phyloP scores from a whole-genome alignment of 2,113 vertebrate genomes.

The Ctenodactylus gundi region DNA sequence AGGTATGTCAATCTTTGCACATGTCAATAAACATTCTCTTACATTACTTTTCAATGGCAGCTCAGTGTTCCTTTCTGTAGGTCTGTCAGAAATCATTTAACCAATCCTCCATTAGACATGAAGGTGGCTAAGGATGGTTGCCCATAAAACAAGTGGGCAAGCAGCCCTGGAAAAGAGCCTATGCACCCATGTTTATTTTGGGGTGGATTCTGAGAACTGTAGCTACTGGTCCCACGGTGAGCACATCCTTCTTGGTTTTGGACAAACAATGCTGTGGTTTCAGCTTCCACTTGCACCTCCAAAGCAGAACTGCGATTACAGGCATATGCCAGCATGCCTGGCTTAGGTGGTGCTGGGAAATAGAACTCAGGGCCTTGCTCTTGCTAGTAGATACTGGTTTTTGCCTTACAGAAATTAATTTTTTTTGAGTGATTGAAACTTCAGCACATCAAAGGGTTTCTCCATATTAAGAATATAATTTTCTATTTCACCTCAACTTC shows the following conservation, averaged over 20 bases:
- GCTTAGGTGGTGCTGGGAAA: too few species aligned
- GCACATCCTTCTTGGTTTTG: not conserved
- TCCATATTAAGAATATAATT: not conserved
- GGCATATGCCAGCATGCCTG: too few species aligned
- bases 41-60: slow-evolving; percentile 24
- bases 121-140: not conserved
- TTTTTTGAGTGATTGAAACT: not conserved
- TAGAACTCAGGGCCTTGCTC: too few species aligned
- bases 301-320: too few species aligned
- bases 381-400: not conserved
- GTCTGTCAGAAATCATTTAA: slow-evolving; percentile 7
- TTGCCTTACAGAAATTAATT: not conserved
- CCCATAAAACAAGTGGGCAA: not conserved
- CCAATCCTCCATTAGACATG: not conserved
- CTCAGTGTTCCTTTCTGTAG: not conserved
- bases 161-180: not conserved
- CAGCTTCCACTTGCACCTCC: not conserved
- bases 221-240: too few species aligned
- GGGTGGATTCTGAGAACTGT: not conserved
- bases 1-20: not conserved
- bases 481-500: not conserved
- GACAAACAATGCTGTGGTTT: not conserved
- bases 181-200: not conserved
- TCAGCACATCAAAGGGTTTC: not conserved
- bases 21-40: not conserved